These are phyloP conservation scores for Marmota flaviventris DNA, from an alignment of 2,113 vertebrate species.

Conservation along the genomic window DNA sequence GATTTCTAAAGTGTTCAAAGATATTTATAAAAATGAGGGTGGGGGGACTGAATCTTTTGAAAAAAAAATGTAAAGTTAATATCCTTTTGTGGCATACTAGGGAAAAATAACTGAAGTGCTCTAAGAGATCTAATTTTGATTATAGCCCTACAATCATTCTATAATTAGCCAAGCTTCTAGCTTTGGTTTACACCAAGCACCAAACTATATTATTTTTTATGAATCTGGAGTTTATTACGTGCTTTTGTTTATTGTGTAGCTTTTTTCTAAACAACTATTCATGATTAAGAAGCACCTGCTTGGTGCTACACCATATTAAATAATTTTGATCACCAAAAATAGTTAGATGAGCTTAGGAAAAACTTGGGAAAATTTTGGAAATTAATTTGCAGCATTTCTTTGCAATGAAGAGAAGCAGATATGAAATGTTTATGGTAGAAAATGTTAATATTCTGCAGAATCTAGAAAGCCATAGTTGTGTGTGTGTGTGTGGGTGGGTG, in stretches of 20 bases:
- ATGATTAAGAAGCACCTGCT: constrained; percentile 46
- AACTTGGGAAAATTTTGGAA: constrained; percentile 37
- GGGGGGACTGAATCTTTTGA: not conserved
- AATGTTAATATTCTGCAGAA: constrained; percentile 25
- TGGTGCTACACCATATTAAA: constrained; percentile 33
- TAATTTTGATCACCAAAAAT: not conserved
- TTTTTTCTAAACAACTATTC: not conserved
- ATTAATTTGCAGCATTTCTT: constrained; percentile 36
- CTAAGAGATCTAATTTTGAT: not conserved
- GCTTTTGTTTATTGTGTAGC: not conserved
- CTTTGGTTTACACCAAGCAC: not conserved
- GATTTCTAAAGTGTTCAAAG: constrained; percentile 21
- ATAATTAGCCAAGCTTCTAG: not conserved
- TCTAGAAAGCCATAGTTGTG: not conserved
- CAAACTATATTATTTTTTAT: constrained; percentile 62
- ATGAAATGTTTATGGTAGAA: not conserved
- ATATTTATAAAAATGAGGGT: not conserved
- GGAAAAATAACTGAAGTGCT: constrained; percentile 29
- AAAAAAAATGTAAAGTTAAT: constrained; percentile 20
- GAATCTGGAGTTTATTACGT: not conserved
- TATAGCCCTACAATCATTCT: not conserved
- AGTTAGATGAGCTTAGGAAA: not conserved
- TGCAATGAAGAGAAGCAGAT: not conserved
- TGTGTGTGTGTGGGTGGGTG: too few relatives aligned
- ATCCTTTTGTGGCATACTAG: not conserved